Evolutionary conservation across 2,113 vertebrate genomes (phyloP).

Genomic region (Xiphophorus maculatus): DNA sequence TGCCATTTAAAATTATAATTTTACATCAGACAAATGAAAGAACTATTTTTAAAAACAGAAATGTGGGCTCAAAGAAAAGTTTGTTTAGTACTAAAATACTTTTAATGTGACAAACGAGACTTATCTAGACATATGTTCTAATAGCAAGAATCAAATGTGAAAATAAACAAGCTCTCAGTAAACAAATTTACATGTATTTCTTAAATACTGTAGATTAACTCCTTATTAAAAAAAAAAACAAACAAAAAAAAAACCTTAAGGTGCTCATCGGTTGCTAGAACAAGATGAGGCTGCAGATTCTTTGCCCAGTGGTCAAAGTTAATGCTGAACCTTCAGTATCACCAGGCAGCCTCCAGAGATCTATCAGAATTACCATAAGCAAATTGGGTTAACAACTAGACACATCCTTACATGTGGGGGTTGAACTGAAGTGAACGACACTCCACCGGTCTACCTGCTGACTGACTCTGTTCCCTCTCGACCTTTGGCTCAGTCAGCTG

Average conservation of each 20-base stretch:
- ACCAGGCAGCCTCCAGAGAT: slow-evolving; percentile 57
- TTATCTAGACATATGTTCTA: too few species aligned
- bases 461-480: slow-evolving; percentile 48
- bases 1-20: too few species aligned
- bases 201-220: background rate
- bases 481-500: slow-evolving; percentile 64
- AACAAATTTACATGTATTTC: slow-evolving; percentile 29
- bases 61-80: too few species aligned
- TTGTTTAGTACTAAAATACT: too few species aligned
- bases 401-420: slow-evolving; percentile 42
- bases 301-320: slow-evolving; percentile 67
- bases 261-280: slow-evolving; percentile 63
- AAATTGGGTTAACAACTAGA: slow-evolving; percentile 72
- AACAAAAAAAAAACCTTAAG: slow-evolving; percentile 33
- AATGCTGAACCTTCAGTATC: slow-evolving; percentile 69
- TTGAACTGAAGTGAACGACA: slow-evolving; percentile 42
- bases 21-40: too few species aligned
- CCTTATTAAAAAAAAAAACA: background rate
- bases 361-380: slow-evolving; percentile 71
- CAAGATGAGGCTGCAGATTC: slow-evolving; percentile 70
- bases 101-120: too few species aligned
- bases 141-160: background rate
- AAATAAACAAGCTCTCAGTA: background rate
- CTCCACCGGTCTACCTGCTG: slow-evolving; percentile 29
- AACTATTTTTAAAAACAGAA: too few species aligned